phyloP scores from a whole-genome alignment of 2,113 vertebrate species.

The Peucedramus taeniatus region DNA sequence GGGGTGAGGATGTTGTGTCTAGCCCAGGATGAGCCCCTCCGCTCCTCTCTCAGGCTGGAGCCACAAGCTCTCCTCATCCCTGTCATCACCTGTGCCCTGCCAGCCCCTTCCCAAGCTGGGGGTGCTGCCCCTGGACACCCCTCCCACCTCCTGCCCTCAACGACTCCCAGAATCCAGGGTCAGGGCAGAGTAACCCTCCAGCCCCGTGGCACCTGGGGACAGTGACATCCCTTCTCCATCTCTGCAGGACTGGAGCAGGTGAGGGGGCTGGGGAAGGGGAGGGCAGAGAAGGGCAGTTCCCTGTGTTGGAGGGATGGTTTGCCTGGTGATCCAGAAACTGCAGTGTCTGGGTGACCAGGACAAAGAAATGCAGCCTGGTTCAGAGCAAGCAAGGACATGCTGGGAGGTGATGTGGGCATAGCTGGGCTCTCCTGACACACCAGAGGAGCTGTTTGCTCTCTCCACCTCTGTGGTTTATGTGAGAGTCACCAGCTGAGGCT shows the following conservation, averaged over 20 bases:
- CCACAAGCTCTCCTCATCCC: background rate
- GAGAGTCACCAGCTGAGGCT: background rate
- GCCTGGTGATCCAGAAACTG: background rate
- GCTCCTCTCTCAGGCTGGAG: background rate
- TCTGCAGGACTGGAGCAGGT: background rate
- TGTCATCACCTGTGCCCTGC: background rate
- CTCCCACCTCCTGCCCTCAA: background rate
- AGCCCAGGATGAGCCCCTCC: background rate
- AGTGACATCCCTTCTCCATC: background rate
- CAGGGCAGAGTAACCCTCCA: background rate
- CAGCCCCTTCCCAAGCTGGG: background rate
- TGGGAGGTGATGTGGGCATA: background rate
- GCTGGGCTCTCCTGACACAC: background rate
- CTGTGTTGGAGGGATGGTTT: background rate
- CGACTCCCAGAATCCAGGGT: background rate
- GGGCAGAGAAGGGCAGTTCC: background rate
- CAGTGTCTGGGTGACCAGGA: background rate
- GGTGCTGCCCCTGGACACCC: background rate
- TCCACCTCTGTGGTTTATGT: background rate
- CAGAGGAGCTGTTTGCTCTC: background rate
- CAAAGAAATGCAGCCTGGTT: background rate
- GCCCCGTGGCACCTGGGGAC: rapidly evolving
- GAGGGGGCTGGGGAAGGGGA: background rate
- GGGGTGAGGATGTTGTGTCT: background rate
- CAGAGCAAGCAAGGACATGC: background rate